Percentiles rank a stretch among this genome's conserved stretches.
Evolutionary conservation across 2,113 vertebrate genomes (phyloP).

Genomic region (Melanocharis versteri): DNA sequence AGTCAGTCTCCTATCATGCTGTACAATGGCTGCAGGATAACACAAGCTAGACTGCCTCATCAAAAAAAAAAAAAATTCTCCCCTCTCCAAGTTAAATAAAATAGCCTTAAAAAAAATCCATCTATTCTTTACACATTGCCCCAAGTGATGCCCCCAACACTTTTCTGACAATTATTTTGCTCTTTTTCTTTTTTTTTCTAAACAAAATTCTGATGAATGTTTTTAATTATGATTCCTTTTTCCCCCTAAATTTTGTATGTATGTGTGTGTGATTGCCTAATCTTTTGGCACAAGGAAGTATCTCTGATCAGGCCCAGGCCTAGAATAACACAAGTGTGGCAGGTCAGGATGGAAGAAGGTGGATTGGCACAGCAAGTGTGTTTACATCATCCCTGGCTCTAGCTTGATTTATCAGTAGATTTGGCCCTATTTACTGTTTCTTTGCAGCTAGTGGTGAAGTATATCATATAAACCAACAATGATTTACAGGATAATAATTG

Average conservation of each 20-base stretch:
- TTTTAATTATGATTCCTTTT: not conserved
- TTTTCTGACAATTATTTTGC: not conserved
- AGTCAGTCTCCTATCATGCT: not conserved
- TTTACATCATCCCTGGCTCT: constrained; percentile 30
- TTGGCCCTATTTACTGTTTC: constrained; percentile 10
- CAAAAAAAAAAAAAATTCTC: not conserved
- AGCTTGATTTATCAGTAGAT: not conserved
- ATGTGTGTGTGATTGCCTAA: not conserved
- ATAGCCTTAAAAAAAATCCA: not conserved
- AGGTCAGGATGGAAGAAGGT: constrained; percentile 23
- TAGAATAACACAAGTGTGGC: not conserved
- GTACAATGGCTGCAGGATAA: not conserved
- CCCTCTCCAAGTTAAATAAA: not conserved
- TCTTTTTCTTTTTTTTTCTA: not conserved
- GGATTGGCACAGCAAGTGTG: not conserved
- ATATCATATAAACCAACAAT: not conserved
- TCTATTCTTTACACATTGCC: not conserved
- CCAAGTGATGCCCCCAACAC: not conserved
- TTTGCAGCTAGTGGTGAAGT: not conserved
- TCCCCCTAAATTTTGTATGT: not conserved
- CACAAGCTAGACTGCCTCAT: not conserved
- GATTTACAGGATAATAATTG: not conserved
- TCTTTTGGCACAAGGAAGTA: not conserved
- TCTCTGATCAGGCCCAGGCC: not conserved
- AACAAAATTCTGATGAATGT: not conserved